Evolutionary conservation across 2,797 vertebrate genomes (phyloP).

Genomic region (Eupleurogrammus muticus): DNA sequence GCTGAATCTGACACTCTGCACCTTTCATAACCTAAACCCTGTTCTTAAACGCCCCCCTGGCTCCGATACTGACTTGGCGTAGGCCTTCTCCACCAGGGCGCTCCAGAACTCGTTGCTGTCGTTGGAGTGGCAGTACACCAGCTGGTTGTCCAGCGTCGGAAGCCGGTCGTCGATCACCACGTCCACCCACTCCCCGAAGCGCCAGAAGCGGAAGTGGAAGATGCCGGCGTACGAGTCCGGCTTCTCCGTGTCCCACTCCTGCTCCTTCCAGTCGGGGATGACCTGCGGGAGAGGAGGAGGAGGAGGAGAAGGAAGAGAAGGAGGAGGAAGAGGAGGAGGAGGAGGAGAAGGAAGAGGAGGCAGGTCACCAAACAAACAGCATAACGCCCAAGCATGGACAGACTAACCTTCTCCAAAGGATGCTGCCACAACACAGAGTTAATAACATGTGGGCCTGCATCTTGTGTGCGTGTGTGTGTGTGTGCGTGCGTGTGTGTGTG

Average conservation of each 20-base stretch:
- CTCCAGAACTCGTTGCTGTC: conserved; percentile 98
- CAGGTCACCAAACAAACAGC: conserved; percentile 46
- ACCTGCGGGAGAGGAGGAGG: conserved; percentile 81
- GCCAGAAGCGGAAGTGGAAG: conserved; percentile 99
- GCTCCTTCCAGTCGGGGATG: conserved; percentile 97
- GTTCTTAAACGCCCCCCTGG: background rate
- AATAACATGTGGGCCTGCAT: conserved; percentile 37
- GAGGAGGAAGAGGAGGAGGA: conserved; percentile 3
- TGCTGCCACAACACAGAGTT: too few species aligned
- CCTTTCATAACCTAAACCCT: too few species aligned
- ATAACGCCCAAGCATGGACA: conserved; percentile 35
- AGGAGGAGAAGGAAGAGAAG: background rate
- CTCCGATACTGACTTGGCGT: conserved; percentile 90
- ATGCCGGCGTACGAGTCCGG: conserved; percentile 90
- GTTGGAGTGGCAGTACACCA: conserved; percentile 98
- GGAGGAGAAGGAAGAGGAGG: conserved; percentile 3
- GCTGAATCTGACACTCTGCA: too few species aligned
- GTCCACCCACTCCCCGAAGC: conserved; percentile 95
- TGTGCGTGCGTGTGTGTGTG: conserved; percentile 24
- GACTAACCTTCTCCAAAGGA: too few species aligned
- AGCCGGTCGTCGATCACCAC: conserved; percentile 96
- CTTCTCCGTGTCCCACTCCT: conserved; percentile 94
- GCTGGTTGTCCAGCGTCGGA: conserved; percentile 92
- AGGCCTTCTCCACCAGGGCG: conserved; percentile 97
- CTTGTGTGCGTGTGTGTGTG: conserved; percentile 15